Conservation (phyloP, 1,140 invertebrate species). For the Drosophila pseudoananassae region DNA sequence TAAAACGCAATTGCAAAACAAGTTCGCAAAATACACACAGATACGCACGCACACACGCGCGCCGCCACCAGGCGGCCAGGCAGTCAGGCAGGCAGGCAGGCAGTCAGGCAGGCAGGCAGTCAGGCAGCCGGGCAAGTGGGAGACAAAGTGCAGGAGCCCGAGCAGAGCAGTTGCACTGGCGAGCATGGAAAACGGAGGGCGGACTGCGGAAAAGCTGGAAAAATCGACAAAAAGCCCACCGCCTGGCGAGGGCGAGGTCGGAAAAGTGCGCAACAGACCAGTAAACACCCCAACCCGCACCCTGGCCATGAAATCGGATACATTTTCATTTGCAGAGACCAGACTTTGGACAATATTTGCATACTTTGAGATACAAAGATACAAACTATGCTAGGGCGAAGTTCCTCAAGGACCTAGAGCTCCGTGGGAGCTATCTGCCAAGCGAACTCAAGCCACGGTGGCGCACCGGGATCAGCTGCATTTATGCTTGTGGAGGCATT, state of each 20-base stretch:
- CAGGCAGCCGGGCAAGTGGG: conserved; percentile 16
- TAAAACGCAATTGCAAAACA: conserved; percentile 75
- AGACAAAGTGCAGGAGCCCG: conserved; percentile 43
- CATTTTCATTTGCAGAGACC: neutral
- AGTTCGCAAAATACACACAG: conserved; percentile 46
- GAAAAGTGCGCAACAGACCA: conserved; percentile 39
- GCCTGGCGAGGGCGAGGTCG: neutral
- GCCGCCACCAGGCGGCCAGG: neutral
- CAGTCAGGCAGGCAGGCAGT: no score
- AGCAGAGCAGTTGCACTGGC: conserved; percentile 29
- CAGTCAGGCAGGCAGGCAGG: no score
- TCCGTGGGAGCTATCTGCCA: neutral
- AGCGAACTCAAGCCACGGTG: neutral
- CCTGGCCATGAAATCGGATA: neutral
- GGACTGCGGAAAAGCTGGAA: conserved; percentile 21
- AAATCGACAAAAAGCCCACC: conserved; percentile 8
- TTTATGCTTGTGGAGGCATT: neutral
- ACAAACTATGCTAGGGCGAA: no score
- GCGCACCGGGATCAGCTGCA: no score
- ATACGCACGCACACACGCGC: neutral
- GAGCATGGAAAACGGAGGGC: neutral
- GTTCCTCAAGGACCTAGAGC: no score
- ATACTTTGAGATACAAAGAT: neutral
- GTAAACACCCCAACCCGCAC: conserved; percentile 11
- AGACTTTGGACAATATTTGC: neutral